phyloP scores from a whole-genome alignment of 2,113 vertebrate species.

The Periophthalmus modestus region DNA sequence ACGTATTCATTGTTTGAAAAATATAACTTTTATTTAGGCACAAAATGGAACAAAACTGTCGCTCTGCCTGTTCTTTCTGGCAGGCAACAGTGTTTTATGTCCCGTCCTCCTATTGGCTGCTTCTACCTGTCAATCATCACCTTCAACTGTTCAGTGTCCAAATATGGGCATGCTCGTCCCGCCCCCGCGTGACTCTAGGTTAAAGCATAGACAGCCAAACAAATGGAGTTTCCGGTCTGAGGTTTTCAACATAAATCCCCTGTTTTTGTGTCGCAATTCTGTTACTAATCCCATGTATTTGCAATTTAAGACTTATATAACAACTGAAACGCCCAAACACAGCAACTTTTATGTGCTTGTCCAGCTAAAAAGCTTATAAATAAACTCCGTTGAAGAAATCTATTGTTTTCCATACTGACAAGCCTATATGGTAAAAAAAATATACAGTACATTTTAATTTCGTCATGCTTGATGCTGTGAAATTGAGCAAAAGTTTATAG shows the following conservation, averaged over 20 bases:
- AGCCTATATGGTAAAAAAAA: too few relatives aligned
- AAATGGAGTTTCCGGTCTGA: conserved; percentile 24
- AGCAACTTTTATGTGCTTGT: neutral
- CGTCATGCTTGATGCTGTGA: too few relatives aligned
- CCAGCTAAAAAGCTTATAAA: neutral
- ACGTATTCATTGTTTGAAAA: neutral
- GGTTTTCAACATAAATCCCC: conserved; percentile 37
- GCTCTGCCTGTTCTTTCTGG: conserved; percentile 62
- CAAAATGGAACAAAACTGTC: conserved; percentile 49
- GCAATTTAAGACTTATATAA: neutral
- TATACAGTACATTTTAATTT: too few relatives aligned
- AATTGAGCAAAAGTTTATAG: too few relatives aligned
- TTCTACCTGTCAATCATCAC: conserved; percentile 36
- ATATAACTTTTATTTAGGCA: conserved; percentile 40
- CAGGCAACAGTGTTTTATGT: conserved; percentile 57
- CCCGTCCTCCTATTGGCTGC: conserved; percentile 40
- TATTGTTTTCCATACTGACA: too few relatives aligned
- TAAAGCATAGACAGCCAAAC: neutral
- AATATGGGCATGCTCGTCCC: conserved; percentile 36
- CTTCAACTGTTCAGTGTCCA: conserved; percentile 53
- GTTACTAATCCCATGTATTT: neutral
- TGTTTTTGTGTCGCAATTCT: neutral
- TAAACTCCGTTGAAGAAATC: neutral
- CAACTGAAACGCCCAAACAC: neutral
- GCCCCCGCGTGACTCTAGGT: conserved; percentile 34